Percentiles rank a stretch among this genome's conserved stretches.
These are phyloP conservation scores for Atractosteus spatula DNA, from an alignment of 2,113 vertebrate genomes.

Conservation along the genomic window DNA sequence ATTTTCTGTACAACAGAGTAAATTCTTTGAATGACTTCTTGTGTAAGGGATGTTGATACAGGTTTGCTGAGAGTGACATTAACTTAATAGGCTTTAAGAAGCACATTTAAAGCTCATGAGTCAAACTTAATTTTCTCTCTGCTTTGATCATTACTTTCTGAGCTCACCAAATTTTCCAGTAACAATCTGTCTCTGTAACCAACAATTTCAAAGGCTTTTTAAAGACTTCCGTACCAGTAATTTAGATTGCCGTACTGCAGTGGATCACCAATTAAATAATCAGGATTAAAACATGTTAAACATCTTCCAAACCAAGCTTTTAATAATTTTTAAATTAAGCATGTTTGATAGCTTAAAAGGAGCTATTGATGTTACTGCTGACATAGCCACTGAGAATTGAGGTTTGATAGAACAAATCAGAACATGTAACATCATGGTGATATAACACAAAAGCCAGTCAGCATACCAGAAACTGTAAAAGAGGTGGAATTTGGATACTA, in stretches of 20 bases:
- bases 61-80: not conserved
- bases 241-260: not conserved
- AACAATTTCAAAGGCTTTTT: not conserved
- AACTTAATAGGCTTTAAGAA: slow-evolving; percentile 5
- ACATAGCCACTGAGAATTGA: too few relatives aligned
- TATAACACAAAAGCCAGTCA: too few relatives aligned
- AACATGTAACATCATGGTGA: too few relatives aligned
- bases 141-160: not conserved
- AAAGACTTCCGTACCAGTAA: not conserved
- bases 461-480: too few relatives aligned
- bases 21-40: not conserved
- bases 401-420: too few relatives aligned
- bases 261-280: too few relatives aligned
- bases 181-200: not conserved
- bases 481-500: too few relatives aligned
- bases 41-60: not conserved
- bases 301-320: too few relatives aligned
- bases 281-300: too few relatives aligned
- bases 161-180: not conserved
- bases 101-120: not conserved
- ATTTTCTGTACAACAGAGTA: not conserved
- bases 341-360: too few relatives aligned
- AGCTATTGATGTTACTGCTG: too few relatives aligned
- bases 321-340: too few relatives aligned
- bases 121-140: slow-evolving; percentile 1